phyloP scores from a whole-genome alignment of 2,888 invertebrate genomes.

The Bhutanitis thaidina region DNA sequence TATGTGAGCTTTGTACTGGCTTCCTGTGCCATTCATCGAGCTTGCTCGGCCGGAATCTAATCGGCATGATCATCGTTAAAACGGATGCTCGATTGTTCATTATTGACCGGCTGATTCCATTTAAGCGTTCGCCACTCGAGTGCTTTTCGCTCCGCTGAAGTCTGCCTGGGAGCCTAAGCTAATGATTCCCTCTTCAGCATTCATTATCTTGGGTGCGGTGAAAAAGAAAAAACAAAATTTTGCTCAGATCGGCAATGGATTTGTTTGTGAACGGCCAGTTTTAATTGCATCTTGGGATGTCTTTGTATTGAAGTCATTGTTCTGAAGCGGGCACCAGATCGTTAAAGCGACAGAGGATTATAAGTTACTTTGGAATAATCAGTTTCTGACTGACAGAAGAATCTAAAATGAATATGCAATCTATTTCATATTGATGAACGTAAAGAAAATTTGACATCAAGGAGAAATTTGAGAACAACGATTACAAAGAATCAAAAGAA shows the following conservation, averaged over 20 bases:
- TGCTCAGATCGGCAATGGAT: conserved; percentile 5
- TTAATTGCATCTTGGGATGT: conserved; percentile 19
- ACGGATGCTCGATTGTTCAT: conserved; percentile 40
- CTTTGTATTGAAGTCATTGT: conserved; percentile 17
- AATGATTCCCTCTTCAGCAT: conserved; percentile 15
- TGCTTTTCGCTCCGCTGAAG: conserved; percentile 18
- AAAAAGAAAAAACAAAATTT: background rate
- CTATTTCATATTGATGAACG: background rate
- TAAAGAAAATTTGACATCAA: background rate
- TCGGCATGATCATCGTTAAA: conserved; percentile 40
- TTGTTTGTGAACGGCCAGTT: conserved; percentile 10
- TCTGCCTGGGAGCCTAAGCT: conserved; percentile 2
- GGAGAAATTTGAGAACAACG: too few species aligned
- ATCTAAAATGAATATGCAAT: too few species aligned
- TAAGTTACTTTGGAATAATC: too few species aligned
- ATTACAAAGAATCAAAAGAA: too few species aligned
- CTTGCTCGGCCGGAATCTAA: conserved; percentile 45
- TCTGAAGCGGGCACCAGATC: background rate
- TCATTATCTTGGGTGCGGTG: conserved; percentile 9
- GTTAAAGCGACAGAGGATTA: background rate
- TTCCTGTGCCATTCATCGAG: conserved; percentile 59
- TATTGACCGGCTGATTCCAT: conserved; percentile 33
- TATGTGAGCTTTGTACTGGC: conserved; percentile 37
- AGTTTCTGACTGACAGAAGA: too few species aligned
- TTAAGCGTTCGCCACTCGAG: conserved; percentile 28